Evolutionary conservation across 2,888 invertebrate species (phyloP).

Genomic region (Apodemia mormo): DNA sequence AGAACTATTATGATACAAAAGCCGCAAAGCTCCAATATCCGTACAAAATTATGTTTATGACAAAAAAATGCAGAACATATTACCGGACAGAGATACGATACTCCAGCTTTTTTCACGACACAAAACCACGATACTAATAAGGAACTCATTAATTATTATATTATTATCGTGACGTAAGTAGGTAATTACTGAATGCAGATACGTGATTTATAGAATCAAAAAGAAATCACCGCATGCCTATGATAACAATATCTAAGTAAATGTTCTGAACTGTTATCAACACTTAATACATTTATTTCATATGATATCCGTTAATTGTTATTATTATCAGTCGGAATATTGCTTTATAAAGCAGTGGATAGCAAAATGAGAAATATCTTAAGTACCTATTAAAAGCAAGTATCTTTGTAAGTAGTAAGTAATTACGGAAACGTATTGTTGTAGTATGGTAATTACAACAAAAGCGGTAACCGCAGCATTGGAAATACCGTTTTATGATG

Average conservation of each 20-base stretch:
- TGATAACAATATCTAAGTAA: slow-evolving; percentile 49
- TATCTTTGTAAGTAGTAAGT: slow-evolving; percentile 23
- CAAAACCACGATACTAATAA: not conserved
- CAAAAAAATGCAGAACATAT: no score
- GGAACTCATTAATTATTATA: not conserved
- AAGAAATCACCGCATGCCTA: slow-evolving; percentile 54
- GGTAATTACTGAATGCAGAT: slow-evolving; percentile 29
- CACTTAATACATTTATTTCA: slow-evolving; percentile 48
- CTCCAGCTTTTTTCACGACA: no score
- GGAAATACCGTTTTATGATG: not conserved
- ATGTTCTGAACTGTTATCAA: slow-evolving; percentile 52
- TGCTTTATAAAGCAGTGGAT: slow-evolving; percentile 40
- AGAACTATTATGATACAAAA: no score
- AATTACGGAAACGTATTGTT: slow-evolving; percentile 11
- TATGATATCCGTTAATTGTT: slow-evolving; percentile 45
- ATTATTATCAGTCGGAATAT: slow-evolving; percentile 47
- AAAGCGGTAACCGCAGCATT: not conserved
- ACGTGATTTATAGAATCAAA: slow-evolving; percentile 44
- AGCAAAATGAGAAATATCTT: slow-evolving; percentile 15
- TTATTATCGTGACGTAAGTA: slow-evolving; percentile 31
- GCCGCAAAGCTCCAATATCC: no score
- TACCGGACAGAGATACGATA: no score
- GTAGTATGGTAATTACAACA: slow-evolving; percentile 7
- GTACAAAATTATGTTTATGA: no score
- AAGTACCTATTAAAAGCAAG: slow-evolving; percentile 7